Conservation (phyloP, 2,888 invertebrate genomes). For the Amphipoea oculea region DNA sequence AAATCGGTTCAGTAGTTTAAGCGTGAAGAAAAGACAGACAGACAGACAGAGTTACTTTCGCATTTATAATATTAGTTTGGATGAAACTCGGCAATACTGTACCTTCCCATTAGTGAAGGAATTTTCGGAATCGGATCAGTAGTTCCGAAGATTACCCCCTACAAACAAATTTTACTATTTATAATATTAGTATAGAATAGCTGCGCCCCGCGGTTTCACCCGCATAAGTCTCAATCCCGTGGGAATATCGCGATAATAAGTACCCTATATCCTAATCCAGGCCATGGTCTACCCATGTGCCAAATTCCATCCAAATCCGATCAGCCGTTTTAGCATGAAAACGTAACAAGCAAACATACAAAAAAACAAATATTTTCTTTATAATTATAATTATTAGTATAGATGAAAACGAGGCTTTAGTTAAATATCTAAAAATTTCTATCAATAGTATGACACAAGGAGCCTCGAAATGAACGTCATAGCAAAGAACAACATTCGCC, state of each 20-base stretch:
- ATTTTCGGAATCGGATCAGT: not conserved
- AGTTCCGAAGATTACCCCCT: not conserved
- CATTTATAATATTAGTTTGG: too few relatives aligned
- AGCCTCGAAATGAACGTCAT: slow-evolving; percentile 1
- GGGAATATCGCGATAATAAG: too few relatives aligned
- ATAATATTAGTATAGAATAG: too few relatives aligned
- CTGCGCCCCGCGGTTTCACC: too few relatives aligned
- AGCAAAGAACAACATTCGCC: slow-evolving; percentile 8
- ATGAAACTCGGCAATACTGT: not conserved
- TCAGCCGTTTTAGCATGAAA: not conserved
- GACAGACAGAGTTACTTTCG: too few relatives aligned
- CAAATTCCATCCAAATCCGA: not conserved
- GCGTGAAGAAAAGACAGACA: too few relatives aligned
- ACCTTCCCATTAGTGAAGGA: not conserved
- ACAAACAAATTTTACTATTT: too few relatives aligned
- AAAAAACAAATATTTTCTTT: not conserved
- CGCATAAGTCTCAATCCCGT: too few relatives aligned
- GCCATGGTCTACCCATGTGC: not conserved
- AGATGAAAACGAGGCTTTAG: not conserved
- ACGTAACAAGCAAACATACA: not conserved
- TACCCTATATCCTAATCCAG: too few relatives aligned
- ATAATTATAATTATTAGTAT: not conserved
- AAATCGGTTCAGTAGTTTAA: too few relatives aligned
- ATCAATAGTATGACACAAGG: not conserved
- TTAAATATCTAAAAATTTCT: not conserved